phyloP scores from a whole-genome alignment of 2,888 invertebrate species.

The Brenthis hecate region DNA sequence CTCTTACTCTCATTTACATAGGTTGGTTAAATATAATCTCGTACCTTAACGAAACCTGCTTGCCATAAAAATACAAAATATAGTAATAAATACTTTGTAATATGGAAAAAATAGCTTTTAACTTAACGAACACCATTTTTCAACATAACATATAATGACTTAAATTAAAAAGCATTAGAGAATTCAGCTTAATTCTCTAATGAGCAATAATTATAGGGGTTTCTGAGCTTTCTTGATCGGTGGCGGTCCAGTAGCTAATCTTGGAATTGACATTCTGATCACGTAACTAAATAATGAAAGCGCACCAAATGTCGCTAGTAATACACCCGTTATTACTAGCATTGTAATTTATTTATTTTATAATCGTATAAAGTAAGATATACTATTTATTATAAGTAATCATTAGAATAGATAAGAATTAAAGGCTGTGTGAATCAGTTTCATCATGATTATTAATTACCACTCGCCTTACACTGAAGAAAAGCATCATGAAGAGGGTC shows the following conservation, averaged over 20 bases:
- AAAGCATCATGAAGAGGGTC: too few relatives aligned
- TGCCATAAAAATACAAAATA: too few relatives aligned
- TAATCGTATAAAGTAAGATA: constrained; percentile 2
- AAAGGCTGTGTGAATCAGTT: too few relatives aligned
- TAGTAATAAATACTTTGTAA: too few relatives aligned
- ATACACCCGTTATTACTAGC: constrained; percentile 32
- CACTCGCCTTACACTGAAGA: too few relatives aligned
- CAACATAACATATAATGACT: not conserved
- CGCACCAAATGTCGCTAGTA: constrained; percentile 63
- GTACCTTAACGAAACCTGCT: too few relatives aligned
- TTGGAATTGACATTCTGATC: constrained; percentile 68
- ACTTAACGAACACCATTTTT: not conserved
- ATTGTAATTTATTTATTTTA: constrained; percentile 16
- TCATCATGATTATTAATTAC: too few relatives aligned
- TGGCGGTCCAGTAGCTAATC: constrained; percentile 51
- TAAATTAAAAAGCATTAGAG: constrained; percentile 6
- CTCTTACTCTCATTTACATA: too few relatives aligned
- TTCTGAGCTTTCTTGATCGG: constrained; percentile 11
- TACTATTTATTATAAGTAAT: not conserved
- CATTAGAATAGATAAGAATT: too few relatives aligned
- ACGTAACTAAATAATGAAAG: constrained; percentile 67
- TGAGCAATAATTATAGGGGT: constrained; percentile 15
- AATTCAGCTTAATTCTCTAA: constrained; percentile 9
- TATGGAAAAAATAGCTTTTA: not conserved
- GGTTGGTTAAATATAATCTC: too few relatives aligned